A percentile compares a stretch with the other conserved stretches of the same genome.
phyloP scores from a whole-genome alignment of 2,888 invertebrate species.

The Plusia festucae region DNA sequence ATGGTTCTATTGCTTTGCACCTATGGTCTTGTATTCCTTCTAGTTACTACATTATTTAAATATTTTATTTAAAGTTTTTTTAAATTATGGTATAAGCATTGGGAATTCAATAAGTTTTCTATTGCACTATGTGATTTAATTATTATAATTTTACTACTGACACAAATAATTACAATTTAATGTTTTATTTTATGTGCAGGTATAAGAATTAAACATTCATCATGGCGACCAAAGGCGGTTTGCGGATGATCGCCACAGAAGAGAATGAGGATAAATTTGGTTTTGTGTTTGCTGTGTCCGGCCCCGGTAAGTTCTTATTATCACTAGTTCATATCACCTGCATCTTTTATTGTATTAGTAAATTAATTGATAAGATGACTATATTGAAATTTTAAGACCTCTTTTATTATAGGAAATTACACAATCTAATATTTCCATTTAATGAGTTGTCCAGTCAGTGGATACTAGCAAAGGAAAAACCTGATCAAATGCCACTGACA shows the following conservation, averaged over 20 bases:
- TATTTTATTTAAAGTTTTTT: too few species aligned
- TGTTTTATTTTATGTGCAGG: conserved; percentile 51
- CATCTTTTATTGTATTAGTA: not conserved
- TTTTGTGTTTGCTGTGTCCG: conserved; percentile 99
- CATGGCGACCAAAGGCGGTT: conserved; percentile 89
- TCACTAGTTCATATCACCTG: not conserved
- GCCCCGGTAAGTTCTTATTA: conserved; percentile 93
- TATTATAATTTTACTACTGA: not conserved
- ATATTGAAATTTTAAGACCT: too few species aligned
- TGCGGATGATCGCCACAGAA: conserved; percentile 94
- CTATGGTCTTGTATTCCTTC: not conserved
- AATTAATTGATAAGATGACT: too few species aligned
- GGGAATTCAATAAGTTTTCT: too few species aligned
- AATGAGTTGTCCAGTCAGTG: too few species aligned
- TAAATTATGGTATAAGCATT: too few species aligned
- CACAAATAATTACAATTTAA: not conserved
- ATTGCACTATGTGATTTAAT: too few species aligned
- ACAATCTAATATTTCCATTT: not conserved
- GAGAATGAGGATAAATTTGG: conserved; percentile 97
- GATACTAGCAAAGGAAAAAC: too few species aligned
- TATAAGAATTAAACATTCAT: conserved; percentile 78
- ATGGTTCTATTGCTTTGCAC: not conserved
- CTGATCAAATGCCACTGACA: too few species aligned
- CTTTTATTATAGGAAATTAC: not conserved
- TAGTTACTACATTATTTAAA: not conserved